These are phyloP conservation scores for Erethizon dorsatum DNA, from an alignment of 2,797 vertebrate genomes.

Conservation along the genomic window DNA sequence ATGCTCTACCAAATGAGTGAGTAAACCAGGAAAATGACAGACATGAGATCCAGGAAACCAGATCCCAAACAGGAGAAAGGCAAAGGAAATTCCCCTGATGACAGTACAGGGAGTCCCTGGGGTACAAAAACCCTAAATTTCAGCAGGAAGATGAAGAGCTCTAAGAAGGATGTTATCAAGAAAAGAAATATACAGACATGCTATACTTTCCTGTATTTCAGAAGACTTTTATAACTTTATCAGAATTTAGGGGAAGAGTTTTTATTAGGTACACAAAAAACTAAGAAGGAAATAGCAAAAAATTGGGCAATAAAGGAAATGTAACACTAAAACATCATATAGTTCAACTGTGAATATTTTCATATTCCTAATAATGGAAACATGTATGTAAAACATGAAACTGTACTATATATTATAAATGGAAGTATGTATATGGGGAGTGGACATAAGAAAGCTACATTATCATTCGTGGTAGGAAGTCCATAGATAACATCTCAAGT, in stretches of 20 bases:
- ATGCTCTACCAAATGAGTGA: not conserved
- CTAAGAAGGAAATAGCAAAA: not conserved
- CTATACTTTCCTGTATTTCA: not conserved
- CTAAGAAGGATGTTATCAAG: not conserved
- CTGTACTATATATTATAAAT: not conserved
- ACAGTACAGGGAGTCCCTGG: not conserved
- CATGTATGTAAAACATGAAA: not conserved
- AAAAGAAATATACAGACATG: not conserved
- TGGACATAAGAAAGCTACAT: not conserved
- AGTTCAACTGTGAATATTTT: constrained; percentile 26
- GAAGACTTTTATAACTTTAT: constrained; percentile 10
- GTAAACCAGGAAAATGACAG: not conserved
- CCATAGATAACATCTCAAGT: not conserved
- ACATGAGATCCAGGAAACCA: not conserved
- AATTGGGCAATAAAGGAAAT: not conserved
- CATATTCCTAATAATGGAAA: not conserved
- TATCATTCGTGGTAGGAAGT: not conserved
- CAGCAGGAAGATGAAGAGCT: not conserved
- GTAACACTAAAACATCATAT: not conserved
- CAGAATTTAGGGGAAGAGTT: not conserved
- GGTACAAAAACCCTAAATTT: not conserved
- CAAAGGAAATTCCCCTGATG: constrained; percentile 8
- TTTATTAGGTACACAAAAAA: not conserved
- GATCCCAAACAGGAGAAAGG: not conserved
- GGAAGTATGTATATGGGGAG: not conserved